phyloP scores from a whole-genome alignment of 2,113 vertebrate genomes.

The Piliocolobus tephrosceles region DNA sequence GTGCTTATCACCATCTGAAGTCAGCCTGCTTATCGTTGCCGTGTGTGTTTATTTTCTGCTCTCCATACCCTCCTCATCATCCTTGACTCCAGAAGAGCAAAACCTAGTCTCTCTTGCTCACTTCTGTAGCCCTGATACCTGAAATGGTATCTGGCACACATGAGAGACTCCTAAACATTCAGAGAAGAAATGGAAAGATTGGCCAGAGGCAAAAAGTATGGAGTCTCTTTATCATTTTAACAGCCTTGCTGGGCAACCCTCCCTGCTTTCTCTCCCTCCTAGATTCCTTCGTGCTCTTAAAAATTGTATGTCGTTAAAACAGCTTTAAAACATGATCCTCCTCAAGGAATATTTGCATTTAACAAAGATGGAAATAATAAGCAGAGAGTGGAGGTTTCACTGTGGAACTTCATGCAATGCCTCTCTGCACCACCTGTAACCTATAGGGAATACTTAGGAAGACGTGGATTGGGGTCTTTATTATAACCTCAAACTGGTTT shows the following conservation, averaged over 20 bases:
- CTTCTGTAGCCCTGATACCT: background rate
- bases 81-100: background rate
- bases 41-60: background rate
- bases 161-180: background rate
- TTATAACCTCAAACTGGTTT: background rate
- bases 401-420: background rate
- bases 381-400: background rate
- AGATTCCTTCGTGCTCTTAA: background rate
- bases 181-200: background rate
- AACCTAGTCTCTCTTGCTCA: background rate
- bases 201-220: background rate
- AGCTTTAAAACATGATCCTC: background rate
- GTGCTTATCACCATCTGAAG: background rate
- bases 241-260: background rate
- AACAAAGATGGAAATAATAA: background rate
- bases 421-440: background rate
- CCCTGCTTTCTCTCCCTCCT: background rate
- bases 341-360: background rate
- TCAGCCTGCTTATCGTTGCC: background rate
- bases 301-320: background rate
- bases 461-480: background rate
- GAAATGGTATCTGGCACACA: background rate
- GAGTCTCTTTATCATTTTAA: background rate
- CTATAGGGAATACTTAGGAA: background rate
- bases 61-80: background rate